Base-by-base conservation (phyloP, 2,113 vertebrate species). In the Numida meleagris region DNA sequence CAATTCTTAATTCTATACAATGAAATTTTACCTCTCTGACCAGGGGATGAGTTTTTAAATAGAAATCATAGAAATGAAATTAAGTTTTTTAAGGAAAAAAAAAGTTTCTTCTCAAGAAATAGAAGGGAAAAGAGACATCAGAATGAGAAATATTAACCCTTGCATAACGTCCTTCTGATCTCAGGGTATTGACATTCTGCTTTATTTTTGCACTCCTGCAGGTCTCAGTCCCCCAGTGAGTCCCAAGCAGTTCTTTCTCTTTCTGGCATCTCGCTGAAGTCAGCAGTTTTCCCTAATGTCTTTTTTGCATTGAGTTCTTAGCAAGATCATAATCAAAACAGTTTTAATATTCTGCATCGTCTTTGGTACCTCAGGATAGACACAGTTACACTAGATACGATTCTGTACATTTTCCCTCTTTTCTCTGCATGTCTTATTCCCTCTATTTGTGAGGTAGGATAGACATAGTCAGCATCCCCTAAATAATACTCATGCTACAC, bases 321-420 rank as follows among this genome's bases (percentile, higher is more conserved):
- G 57, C 29, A 79, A 55, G 62, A 90, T 62, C 95, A 87, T 85
- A 61, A 59, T 89, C 58, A 82, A 92, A 82, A 74, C 73, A 65
- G 18, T 88, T 91, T 96, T 89, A 91, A 91, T 20, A 67, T 88
- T 70, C 45, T 65, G 6, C 61, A 65, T 78, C 67, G 25, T 9
- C 86, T 95, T 71, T 86, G 59, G 14, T 92, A 65, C 57, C 55
- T 94, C 51, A 66, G 65, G 42, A 93, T 82, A 46, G 55, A 48
- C 40, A 15, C 19, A 78, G 50, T 75, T 92, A 82, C 46, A 40
- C 6, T 45, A 55, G 16, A 6, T 40, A 48, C 42, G 18, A 42
- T 59, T 73, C 73, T 83, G 34, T 83, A 34, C 9, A 11, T 89
- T 83, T 92, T 43, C n/a, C 38, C 14, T 83, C 58, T 15, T 83